Conservation (phyloP, 2,797 vertebrate genomes). For the Phrynocephalus forsythii region DNA sequence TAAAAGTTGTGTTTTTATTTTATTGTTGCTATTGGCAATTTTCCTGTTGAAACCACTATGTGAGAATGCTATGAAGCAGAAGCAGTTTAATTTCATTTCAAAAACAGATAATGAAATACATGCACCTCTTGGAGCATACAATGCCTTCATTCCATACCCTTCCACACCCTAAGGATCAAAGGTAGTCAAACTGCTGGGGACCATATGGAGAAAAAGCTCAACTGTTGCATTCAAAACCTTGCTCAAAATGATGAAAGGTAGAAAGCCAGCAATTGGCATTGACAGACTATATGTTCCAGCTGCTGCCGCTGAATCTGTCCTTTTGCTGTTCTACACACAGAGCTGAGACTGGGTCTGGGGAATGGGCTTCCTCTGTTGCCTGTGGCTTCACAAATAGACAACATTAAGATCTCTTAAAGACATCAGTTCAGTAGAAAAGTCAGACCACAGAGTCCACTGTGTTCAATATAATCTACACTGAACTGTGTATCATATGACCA, state of each 20-base stretch:
- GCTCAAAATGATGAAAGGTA: constrained; percentile 5
- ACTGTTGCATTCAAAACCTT: not conserved
- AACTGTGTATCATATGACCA: not conserved
- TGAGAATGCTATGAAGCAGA: not conserved
- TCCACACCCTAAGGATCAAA: not conserved
- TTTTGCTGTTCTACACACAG: not conserved
- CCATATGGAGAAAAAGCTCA: constrained; percentile 14
- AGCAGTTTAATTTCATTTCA: not conserved
- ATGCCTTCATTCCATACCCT: not conserved
- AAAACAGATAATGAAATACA: not conserved
- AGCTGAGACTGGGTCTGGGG: not conserved
- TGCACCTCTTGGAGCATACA: not conserved
- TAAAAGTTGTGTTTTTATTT: not conserved
- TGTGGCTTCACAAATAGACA: not conserved
- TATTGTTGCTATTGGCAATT: not conserved
- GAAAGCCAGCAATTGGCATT: not conserved
- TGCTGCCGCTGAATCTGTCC: not conserved
- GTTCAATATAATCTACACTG: not conserved
- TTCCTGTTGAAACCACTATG: not conserved
- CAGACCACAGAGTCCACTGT: not conserved
- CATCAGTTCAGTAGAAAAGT: not conserved
- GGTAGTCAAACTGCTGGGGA: not conserved
- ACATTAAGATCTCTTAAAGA: accelerated
- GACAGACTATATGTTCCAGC: constrained; percentile 1
- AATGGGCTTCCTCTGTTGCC: not conserved